Base-by-base conservation (phyloP, 23 tunicate genomes). In the Trididemnum clinides region DNA sequence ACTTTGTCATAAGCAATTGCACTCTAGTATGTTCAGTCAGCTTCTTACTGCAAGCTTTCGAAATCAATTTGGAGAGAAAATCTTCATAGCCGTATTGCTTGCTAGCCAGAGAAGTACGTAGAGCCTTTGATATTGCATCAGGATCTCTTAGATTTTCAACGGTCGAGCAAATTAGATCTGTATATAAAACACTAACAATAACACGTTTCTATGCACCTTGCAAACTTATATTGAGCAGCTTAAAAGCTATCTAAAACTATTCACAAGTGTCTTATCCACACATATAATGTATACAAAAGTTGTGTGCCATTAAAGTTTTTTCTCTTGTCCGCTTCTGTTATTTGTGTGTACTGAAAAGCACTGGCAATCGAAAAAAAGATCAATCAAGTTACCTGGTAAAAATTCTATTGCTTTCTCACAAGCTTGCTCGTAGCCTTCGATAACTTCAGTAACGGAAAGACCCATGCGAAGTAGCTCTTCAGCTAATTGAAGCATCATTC, bases 61-160 rank as follows among this genome's bases (percentile, higher is more conserved):
- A 86, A 31, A 96, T 83, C 1, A 96, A 39, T 28, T 82, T 85
- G 25, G 99, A 50, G 28, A 96, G 89, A 69, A 96, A 96, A 72
- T 96, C 99, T 92, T 96, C 99, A 64, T 88, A 72, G 62, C 99
- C 99, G 49, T 92, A 92, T 51, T 96, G 99, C 80, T 96, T 96
- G 82, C 97, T 92, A 23, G 90, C 96, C 1, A 96, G 37, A 0
- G 89, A 69, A 12, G 99, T 85, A 34, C 85, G 91, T 25, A 96
- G 44, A 0, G 91, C 97, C 82, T 85, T 80, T 39, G 95, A 64
- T 1, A 96, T 97, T 33, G 39, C 83, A 0, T 81, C 88, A 6
- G 63, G 58, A 66, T 85, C 82, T 34, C 99, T 58, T 7, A 96
- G 84, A 36, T 96, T 85, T 51, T 81, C 80, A 18, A 94, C 98